phyloP scores from a whole-genome alignment of 2,888 invertebrate species.

The Apotomis capreana region DNA sequence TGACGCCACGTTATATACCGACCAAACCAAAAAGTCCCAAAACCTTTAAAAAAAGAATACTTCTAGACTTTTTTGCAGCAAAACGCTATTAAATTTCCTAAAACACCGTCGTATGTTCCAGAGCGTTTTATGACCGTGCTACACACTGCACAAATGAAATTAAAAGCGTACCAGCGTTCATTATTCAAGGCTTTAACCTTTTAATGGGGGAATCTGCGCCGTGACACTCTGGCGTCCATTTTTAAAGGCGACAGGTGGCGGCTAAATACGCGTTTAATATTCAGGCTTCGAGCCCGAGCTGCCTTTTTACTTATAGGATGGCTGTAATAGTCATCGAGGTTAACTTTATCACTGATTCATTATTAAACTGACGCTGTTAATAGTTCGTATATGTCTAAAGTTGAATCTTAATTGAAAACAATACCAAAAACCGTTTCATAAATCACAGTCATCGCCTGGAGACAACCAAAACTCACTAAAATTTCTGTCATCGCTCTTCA shows the following conservation, averaged over 20 bases:
- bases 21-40: slow-evolving; percentile 8
- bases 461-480: too few species aligned
- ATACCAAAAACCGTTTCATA: too few species aligned
- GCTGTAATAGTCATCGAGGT: not conserved
- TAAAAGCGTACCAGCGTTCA: slow-evolving; percentile 57
- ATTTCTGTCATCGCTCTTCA: too few species aligned
- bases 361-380: too few species aligned
- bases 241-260: slow-evolving; percentile 78
- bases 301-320: not conserved
- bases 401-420: too few species aligned
- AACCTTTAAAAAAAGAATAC: not conserved
- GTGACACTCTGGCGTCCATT: slow-evolving; percentile 72
- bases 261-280: slow-evolving; percentile 21
- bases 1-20: not conserved
- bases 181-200: slow-evolving; percentile 61
- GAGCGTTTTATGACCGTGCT: slow-evolving; percentile 23
- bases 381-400: too few species aligned
- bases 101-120: slow-evolving; percentile 35
- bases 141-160: slow-evolving; percentile 49
- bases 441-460: too few species aligned
- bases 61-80: not conserved
- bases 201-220: slow-evolving; percentile 65
- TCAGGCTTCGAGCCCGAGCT: not conserved
- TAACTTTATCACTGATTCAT: too few species aligned
- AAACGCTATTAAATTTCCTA: slow-evolving; percentile 17